Evolutionary conservation across 2,797 vertebrate species (phyloP).

Genomic region (Lemur catta): DNA sequence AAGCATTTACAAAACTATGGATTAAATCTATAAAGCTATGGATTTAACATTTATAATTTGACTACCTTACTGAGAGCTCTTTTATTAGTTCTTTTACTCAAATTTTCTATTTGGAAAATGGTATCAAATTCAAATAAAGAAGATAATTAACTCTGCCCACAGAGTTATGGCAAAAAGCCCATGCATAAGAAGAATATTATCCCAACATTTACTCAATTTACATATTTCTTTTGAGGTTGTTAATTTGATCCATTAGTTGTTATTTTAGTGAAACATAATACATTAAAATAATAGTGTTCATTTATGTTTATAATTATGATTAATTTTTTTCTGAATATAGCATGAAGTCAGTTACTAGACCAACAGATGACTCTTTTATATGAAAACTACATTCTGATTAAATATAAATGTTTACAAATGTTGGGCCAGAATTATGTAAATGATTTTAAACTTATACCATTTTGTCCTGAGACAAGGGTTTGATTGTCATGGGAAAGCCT

Average conservation of each 20-base stretch:
- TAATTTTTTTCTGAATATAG: not conserved
- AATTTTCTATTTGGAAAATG: constrained; percentile 1
- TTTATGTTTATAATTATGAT: constrained; percentile 3
- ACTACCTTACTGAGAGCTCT: not conserved
- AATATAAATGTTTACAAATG: constrained; percentile 31
- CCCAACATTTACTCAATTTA: not conserved
- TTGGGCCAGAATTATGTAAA: not conserved
- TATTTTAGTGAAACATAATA: not conserved
- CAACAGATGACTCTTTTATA: not conserved
- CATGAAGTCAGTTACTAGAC: not conserved
- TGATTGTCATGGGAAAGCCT: not conserved
- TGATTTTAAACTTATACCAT: constrained; percentile 10
- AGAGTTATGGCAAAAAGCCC: not conserved
- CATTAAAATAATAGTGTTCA: not conserved
- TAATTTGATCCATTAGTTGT: constrained; percentile 4
- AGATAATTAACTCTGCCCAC: not conserved
- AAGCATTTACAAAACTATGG: not conserved
- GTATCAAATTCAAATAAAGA: not conserved
- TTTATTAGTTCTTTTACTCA: not conserved
- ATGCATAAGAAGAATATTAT: not conserved
- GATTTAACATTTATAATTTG: constrained; percentile 27
- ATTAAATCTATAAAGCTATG: not conserved
- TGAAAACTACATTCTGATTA: constrained; percentile 26
- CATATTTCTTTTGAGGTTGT: not conserved
- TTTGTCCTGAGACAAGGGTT: not conserved